Conservation (phyloP, 2,888 invertebrate genomes). For the Agonopterix heracliana region DNA sequence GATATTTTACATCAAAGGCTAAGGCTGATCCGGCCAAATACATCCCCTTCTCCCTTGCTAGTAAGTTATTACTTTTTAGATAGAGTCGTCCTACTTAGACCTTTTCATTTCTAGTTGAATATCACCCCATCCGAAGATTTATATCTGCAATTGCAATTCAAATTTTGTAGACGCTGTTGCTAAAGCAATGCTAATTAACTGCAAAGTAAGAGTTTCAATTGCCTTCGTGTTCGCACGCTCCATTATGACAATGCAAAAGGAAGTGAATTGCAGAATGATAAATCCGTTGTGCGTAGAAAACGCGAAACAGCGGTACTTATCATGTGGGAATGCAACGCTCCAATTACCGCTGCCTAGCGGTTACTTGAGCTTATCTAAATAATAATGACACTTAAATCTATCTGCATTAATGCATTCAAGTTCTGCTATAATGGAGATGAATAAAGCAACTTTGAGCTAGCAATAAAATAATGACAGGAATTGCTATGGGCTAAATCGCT, state of each 20-base stretch:
- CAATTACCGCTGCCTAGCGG: constrained; percentile 44
- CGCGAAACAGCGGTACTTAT: constrained; percentile 39
- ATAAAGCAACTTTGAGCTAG: background rate
- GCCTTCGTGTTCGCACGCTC: constrained; percentile 32
- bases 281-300: constrained; percentile 50
- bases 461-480: background rate
- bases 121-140: too few relatives aligned
- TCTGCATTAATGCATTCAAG: background rate
- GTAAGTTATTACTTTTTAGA: too few relatives aligned
- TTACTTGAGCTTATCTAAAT: constrained; percentile 31
- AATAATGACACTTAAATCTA: constrained; percentile 12
- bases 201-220: too few relatives aligned
- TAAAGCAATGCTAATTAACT: background rate
- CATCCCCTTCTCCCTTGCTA: too few relatives aligned
- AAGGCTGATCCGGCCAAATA: too few relatives aligned
- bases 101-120: too few relatives aligned
- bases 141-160: constrained; percentile 1
- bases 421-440: background rate
- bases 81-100: too few relatives aligned
- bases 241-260: constrained; percentile 32
- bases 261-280: constrained; percentile 51
- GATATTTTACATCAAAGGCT: too few relatives aligned
- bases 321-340: constrained; percentile 68
- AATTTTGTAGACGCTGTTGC: background rate
- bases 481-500: constrained; percentile 1